Evolutionary conservation across 2,113 vertebrate species (phyloP).

Genomic region (Oenanthe oenanthe): DNA sequence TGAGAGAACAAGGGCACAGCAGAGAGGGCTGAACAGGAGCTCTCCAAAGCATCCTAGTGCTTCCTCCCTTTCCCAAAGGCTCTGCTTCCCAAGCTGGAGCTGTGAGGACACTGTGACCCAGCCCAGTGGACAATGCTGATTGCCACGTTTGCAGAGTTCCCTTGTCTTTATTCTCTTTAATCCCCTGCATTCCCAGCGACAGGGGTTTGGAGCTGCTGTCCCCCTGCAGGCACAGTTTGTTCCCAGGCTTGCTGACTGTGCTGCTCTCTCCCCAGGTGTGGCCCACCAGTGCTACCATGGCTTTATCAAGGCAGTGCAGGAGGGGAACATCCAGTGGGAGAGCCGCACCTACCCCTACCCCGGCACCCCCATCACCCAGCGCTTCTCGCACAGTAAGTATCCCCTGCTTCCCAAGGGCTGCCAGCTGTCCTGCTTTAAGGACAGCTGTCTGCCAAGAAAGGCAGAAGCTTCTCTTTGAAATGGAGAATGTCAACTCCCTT

Average conservation of each 20-base stretch:
- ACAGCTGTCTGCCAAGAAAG: too few relatives aligned
- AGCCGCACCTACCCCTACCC: constrained; percentile 98
- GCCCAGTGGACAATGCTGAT: accelerated
- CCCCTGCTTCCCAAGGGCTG: background rate
- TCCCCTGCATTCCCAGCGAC: accelerated
- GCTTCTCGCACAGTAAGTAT: constrained; percentile 97
- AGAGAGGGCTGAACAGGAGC: background rate
- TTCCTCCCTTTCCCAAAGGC: background rate
- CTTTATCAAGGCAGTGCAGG: constrained; percentile 95
- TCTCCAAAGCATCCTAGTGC: background rate
- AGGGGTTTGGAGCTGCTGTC: background rate
- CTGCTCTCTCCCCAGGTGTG: constrained; percentile 79
- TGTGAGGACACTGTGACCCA: accelerated
- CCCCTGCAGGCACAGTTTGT: accelerated
- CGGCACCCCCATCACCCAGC: constrained; percentile 96
- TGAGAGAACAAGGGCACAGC: background rate
- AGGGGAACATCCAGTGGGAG: constrained; percentile 98
- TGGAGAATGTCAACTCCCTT: too few relatives aligned
- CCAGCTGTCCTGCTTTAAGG: background rate
- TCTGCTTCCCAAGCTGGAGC: background rate
- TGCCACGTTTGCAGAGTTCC: background rate
- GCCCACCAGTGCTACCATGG: constrained; percentile 98
- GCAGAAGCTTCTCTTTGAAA: too few relatives aligned
- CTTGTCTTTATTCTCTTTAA: background rate
- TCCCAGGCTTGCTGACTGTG: background rate